Base-by-base conservation (phyloP, 2,888 invertebrate genomes). In the Aleiodes testaceus region DNA sequence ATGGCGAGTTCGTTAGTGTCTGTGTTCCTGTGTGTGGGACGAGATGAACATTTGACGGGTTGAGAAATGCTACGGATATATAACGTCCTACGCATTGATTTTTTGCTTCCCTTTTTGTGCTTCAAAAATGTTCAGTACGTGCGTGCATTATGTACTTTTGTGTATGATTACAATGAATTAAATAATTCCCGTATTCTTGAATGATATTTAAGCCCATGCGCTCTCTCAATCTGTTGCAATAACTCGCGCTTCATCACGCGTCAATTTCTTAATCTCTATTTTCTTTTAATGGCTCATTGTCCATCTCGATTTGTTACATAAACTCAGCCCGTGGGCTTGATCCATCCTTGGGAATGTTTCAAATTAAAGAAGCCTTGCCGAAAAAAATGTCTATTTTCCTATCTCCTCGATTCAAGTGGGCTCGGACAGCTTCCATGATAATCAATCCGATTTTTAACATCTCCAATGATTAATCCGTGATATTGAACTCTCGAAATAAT, bases 41-140 rank as follows among this genome's bases (percentile, higher is more conserved):
- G 66, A 66, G 53, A 66, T 52, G 52, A 66, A 52, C 22, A 30
- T 49, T 66, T 49, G 50, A 47, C 65, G 49, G 49, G 65, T 50
- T 66, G 22, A 49, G 49, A 66, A 66, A 66, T 42, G 45, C 45
- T 63, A 61, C 30, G 45, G 45, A 47, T 64, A 53, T 52, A 65
- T 70, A 53, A 63, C 63, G 22, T 63, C 63, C 63, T 63, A 63
- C 63, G 45, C 63, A 45, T 22, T 22, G 7, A 63, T 12, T 22
- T 22, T 59, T 16, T 59, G n/a, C n/a, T 36, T 30, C 11, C 12
- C 20, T 22, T 22, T 12, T 22, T 59, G 9, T 14, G 18, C 16
- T 16, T 59, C 14, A 59, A 7, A 36, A 36, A 36, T 9, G 7
- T 36, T 36, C 11, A 26, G 36, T 36, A 36, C 36, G 16, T 59